Evolutionary conservation across 2,888 invertebrate genomes (phyloP), one percentile per base, ranked within the genome.

Genomic region (Cosmia pyralina): DNA sequence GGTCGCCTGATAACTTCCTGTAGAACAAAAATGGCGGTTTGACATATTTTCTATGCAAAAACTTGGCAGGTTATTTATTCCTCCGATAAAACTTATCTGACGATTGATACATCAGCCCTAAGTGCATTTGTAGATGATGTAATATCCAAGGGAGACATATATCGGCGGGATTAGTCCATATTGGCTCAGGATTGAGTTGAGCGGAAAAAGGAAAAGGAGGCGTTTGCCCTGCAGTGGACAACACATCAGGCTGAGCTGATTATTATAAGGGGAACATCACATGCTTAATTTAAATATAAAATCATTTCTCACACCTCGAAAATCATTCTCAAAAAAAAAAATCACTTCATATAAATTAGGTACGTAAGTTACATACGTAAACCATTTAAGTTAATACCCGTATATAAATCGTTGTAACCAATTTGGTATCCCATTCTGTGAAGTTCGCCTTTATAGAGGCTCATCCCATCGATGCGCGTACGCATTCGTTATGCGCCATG

Each of bases 401-500:
- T 77, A 82, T 83, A 89, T 90, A 90, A 90, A 89, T 91, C 87
- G 86, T 89, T 87, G 85, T 84, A 90, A 90, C 91, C 88, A 92
- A 92, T 93, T 91, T 90, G 83, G 88, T 89, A 90, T 88, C 88
- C 88, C 88, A 91, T 91, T 92, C 89, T 86, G 89, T 90, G 88
- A 88, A 79, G 84, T 85, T 85, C 85, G 88, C 88, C 80, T 92
- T 91, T 90, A 89, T 86, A 85, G 28, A 28, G 87, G 85, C 79
- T 85, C 79, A 83, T 84, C 83, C 84, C 83, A 69, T 72, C 82
- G 86, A 85, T 88, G 91, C 90, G 88, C 89, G 85, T 85, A 88
- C 90, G 90, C 91, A 92, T 93, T 92, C 90, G 92, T 92, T 92
- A 90, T 90, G 92, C 91, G 92, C 93, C 94, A 93, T 94, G 92